Evolutionary conservation across 2,888 invertebrate species (phyloP).

Genomic region (Drosophila tripunctata): DNA sequence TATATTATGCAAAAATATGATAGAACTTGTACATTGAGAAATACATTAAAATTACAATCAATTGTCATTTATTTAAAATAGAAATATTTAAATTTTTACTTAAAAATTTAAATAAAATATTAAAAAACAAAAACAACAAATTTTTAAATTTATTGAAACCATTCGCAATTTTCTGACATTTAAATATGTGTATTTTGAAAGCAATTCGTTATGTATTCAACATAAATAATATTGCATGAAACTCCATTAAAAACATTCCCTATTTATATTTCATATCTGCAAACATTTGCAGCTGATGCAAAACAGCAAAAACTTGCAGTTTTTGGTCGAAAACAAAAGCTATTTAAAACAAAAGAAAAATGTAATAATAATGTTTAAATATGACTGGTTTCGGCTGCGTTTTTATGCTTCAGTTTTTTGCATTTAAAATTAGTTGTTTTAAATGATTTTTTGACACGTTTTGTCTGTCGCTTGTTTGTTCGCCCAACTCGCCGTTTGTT

Average conservation of each 20-base stretch:
- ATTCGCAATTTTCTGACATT: too few species aligned
- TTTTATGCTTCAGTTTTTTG: background rate
- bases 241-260: background rate
- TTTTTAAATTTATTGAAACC: too few species aligned
- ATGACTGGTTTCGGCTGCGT: constrained; percentile 3
- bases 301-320: background rate
- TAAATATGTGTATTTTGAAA: too few species aligned
- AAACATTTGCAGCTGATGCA: background rate
- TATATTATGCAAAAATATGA: background rate
- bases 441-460: constrained; percentile 48
- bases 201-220: too few species aligned
- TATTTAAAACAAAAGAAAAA: background rate
- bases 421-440: constrained; percentile 42
- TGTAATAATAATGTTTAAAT: background rate
- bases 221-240: too few species aligned
- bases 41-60: too few species aligned
- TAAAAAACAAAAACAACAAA: too few species aligned
- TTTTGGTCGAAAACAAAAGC: background rate
- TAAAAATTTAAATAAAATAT: too few species aligned
- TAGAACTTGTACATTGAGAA: too few species aligned
- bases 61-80: too few species aligned
- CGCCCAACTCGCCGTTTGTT: constrained; percentile 12
- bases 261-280: background rate
- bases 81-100: too few species aligned
- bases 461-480: constrained; percentile 25